A percentile compares a stretch with the other conserved stretches of the same genome.
Evolutionary conservation across 2,797 vertebrate genomes (phyloP).

Genomic region (Picus viridis): DNA sequence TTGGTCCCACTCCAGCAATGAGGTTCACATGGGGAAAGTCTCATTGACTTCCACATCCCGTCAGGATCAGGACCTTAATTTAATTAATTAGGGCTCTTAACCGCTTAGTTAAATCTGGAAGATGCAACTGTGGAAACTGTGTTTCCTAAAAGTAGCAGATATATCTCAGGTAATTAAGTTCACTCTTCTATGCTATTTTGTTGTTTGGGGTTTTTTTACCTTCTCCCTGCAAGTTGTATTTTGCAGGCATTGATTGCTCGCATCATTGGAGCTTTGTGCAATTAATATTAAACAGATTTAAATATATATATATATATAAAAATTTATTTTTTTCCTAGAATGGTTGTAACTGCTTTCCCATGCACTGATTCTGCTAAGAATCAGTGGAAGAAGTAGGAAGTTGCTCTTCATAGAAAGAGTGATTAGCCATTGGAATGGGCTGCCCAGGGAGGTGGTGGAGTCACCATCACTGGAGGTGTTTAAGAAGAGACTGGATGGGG

Average conservation of each 20-base stretch:
- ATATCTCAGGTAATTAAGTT: neutral
- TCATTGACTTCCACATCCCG: neutral
- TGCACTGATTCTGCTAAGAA: neutral
- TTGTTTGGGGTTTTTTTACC: neutral
- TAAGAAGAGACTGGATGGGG: too few relatives aligned
- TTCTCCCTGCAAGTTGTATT: neutral
- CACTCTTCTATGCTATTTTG: neutral
- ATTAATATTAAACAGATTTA: neutral
- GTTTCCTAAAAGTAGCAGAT: neutral
- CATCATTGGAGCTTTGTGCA: neutral
- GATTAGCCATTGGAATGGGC: too few relatives aligned
- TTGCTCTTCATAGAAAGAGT: too few relatives aligned
- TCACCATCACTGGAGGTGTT: too few relatives aligned
- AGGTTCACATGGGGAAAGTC: neutral
- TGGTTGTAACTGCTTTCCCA: neutral
- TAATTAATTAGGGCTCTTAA: conserved; percentile 36
- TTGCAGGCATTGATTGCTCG: neutral
- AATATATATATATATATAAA: too few relatives aligned
- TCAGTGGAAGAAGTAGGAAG: too few relatives aligned
- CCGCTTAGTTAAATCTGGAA: neutral
- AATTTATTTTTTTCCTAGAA: neutral
- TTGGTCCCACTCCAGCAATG: neutral
- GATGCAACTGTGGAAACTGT: neutral
- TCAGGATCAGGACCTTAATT: conserved; percentile 7
- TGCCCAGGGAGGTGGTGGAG: too few relatives aligned